Conservation (phyloP, 2,797 vertebrate genomes). For the Leptatherina wallacei region DNA sequence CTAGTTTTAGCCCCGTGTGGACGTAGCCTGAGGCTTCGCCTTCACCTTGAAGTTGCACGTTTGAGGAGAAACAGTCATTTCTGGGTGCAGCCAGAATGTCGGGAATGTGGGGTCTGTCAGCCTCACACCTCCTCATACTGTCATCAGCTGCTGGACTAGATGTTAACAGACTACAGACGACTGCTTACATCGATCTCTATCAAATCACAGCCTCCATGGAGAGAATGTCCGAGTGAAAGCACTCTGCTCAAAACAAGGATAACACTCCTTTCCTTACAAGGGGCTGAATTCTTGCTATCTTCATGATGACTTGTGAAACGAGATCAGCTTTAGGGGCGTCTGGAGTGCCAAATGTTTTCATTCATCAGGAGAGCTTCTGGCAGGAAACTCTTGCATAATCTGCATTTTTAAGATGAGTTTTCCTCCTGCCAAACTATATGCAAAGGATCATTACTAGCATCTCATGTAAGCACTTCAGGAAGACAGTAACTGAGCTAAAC, state of each 20-base stretch:
- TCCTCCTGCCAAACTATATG: slow-evolving; percentile 1
- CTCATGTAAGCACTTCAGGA: slow-evolving; percentile 1
- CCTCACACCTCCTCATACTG: slow-evolving; percentile 25
- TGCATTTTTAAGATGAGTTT: not conserved
- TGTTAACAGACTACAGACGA: slow-evolving; percentile 30
- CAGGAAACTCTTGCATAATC: not conserved
- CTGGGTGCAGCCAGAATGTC: slow-evolving; percentile 44
- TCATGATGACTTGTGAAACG: slow-evolving; percentile 42
- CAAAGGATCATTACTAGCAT: not conserved
- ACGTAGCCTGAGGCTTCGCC: not conserved
- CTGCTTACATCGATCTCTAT: slow-evolving; percentile 7
- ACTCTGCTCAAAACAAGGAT: slow-evolving; percentile 41
- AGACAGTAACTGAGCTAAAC: slow-evolving; percentile 11
- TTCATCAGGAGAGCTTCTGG: slow-evolving; percentile 5
- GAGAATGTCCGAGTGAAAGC: slow-evolving; percentile 23
- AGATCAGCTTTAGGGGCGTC: slow-evolving; percentile 4
- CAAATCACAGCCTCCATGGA: slow-evolving; percentile 25
- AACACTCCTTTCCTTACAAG: slow-evolving; percentile 40
- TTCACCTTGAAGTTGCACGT: slow-evolving; percentile 4
- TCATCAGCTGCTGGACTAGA: slow-evolving; percentile 34
- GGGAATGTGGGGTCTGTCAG: slow-evolving; percentile 50
- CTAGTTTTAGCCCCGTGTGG: not conserved
- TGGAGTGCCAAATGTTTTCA: slow-evolving; percentile 15
- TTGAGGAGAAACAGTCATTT: slow-evolving; percentile 27
- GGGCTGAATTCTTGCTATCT: slow-evolving; percentile 17